Base-by-base conservation (phyloP, 2,888 invertebrate species). In the Chymomyza amoena region DNA sequence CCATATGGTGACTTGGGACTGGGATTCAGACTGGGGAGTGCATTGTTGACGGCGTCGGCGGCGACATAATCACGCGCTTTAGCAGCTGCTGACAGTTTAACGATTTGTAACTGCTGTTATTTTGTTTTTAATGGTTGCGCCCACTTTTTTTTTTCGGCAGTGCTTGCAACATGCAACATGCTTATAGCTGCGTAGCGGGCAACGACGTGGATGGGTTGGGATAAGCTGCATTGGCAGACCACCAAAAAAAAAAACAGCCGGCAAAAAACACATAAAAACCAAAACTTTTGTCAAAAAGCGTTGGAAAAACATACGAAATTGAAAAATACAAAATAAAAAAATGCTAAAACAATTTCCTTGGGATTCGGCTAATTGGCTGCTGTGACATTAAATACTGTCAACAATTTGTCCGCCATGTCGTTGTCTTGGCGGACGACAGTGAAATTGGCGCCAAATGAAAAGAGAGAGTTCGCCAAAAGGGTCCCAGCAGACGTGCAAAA, bases 51-150 rank as follows among this genome's bases (percentile, higher is more conserved):
- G 61, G n/a, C 1, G 60, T n/a, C 57, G 72, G 61, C 50, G 68
- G 36, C 81, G 83, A 84, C 83, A 84, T 84, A 84, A 84, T 84
- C 83, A 84, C 87, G 84, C 88, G 84, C 84, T 87, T 85, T 89
- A 87, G 90, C 79, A 82, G 86, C 81, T 81, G 85, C 79, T 90
- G 89, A 89, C 89, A 89, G 87, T 87, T 90, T 84, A 89, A 89
- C 89, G 89, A 90, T 89, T 89, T 89, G 90, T 88, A 84, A 81
- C 85, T 80, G 87, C 87, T 85, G 88, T 86, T 73, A 61, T 61
- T 73, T 61, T 68, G 74, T 66, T 54, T 74, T 68, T 32, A 62
- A 61, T 15, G 52, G 54, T 64, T 52, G 52, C 64, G 54, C 28
- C 54, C 64, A 64, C 36, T 59, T 59, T 64, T 64, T 51, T 64